These are phyloP conservation scores for Ahaetulla prasina DNA, from an alignment of 2,113 vertebrate species.

Conservation along the genomic window DNA sequence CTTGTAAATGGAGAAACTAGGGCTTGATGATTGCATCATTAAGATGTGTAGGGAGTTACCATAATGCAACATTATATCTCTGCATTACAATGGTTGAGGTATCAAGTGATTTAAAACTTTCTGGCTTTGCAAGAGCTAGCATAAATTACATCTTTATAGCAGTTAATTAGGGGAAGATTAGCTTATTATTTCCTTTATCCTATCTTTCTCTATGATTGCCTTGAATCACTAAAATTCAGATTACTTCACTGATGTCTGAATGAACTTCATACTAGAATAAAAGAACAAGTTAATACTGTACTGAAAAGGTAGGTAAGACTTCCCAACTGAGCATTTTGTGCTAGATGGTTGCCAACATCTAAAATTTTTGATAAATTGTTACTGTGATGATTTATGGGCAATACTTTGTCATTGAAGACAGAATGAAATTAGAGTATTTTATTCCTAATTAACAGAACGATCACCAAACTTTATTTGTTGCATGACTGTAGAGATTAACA, in stretches of 20 bases:
- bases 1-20: neutral
- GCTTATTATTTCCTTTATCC: neutral
- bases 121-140: neutral
- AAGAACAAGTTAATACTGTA: constrained; percentile 10
- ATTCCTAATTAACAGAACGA: neutral
- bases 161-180: neutral
- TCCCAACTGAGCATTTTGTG: neutral
- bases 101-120: neutral
- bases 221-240: constrained; percentile 21
- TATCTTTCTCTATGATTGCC: neutral
- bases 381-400: neutral
- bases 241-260: constrained; percentile 7
- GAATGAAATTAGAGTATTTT: neutral
- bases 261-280: constrained; percentile 26
- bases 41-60: neutral
- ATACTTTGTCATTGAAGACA: neutral
- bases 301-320: neutral
- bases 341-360: neutral
- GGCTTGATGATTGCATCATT: neutral
- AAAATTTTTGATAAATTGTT: neutral
- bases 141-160: neutral
- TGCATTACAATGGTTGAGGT: neutral
- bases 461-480: neutral
- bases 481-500: neutral
- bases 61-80: neutral